Evolutionary conservation across 2,888 invertebrate species (phyloP), one percentile per base, ranked within the genome.

Genomic region (Scaeva pyrastri): DNA sequence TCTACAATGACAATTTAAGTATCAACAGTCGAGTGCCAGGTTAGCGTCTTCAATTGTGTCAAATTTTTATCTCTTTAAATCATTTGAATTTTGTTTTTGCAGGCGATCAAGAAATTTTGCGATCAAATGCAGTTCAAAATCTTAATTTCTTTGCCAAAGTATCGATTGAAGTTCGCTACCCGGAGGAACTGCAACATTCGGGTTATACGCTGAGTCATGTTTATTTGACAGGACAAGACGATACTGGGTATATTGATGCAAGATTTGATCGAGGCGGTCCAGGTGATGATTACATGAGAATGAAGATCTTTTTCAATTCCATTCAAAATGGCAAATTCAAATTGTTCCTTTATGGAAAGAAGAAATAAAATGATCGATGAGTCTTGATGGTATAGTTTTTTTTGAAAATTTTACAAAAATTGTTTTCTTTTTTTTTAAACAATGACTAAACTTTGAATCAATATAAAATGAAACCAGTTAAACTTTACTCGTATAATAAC

Each of bases 291-390:
- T 41, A 16, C 19, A 85, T 85, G 68, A 48, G 43, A 52, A n/a
- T 76, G 19, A 80, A 85, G 16, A 43, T 85, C 0, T 48, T 85
- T 10, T 72, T 85, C 11, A 43, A 80, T 21, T 85, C 80, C 3
- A 73, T 85, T 7, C 10, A 80, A 36, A 73, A 80, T 50, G 81
- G 72, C 1, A 45, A 85, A 16, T 85, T 77, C 41, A 31, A 80
- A 19, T 12, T 68, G 0, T 75, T 60, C n/a, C 16, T 81, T 11
- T 85, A 85, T 23, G 85, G 85, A 12, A 85, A 85, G 16, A 81
- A 85, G 72, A 85, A 85, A 16, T 85, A 70, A 58, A 31, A 48
- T 21, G 21, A 14, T 14, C n/a, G n/a, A n/a, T n/a, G n/a, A n/a
- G n/a, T n/a, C n/a, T n/a, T n/a, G n/a, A n/a, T n/a, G n/a, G n/a